A percentile compares a stretch with the other conserved stretches of the same genome.
phyloP scores from a whole-genome alignment of 2,113 vertebrate genomes.

The Leiothrix lutea region DNA sequence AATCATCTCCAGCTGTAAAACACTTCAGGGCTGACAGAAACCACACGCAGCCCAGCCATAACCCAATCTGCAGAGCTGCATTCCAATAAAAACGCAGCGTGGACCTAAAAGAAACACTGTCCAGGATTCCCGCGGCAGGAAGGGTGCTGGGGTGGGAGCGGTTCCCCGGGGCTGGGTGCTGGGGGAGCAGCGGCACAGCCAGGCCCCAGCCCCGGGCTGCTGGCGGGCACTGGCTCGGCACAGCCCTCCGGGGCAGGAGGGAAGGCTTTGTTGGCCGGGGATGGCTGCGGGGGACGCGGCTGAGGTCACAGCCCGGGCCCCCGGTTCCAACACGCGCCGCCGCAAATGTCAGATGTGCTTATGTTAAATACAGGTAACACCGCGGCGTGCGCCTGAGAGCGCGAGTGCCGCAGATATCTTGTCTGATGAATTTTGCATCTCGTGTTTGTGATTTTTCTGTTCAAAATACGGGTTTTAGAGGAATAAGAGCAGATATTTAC shows the following conservation, averaged over 20 bases:
- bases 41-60: slow-evolving; percentile 25
- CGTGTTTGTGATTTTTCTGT: background rate
- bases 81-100: slow-evolving; percentile 8
- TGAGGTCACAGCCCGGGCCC: background rate
- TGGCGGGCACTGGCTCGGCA: background rate
- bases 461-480: background rate
- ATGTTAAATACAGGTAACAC: slow-evolving; percentile 22
- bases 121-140: background rate
- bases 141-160: background rate
- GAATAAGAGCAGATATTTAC: background rate
- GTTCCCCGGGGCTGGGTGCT: background rate
- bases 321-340: background rate
- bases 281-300: background rate
- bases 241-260: background rate
- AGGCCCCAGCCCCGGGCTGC: background rate
- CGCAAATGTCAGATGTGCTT: slow-evolving; percentile 31
- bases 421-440: slow-evolving; percentile 40
- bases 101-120: background rate
- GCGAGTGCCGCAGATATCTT: background rate
- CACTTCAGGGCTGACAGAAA: slow-evolving; percentile 48
- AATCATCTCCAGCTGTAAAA: slow-evolving; percentile 51
- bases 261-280: background rate
- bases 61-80: slow-evolving; percentile 24
- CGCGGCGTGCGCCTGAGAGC: background rate
- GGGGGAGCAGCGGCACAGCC: background rate